phyloP scores from a whole-genome alignment of 2,797 vertebrate species.

The Ispidina lecontei region DNA sequence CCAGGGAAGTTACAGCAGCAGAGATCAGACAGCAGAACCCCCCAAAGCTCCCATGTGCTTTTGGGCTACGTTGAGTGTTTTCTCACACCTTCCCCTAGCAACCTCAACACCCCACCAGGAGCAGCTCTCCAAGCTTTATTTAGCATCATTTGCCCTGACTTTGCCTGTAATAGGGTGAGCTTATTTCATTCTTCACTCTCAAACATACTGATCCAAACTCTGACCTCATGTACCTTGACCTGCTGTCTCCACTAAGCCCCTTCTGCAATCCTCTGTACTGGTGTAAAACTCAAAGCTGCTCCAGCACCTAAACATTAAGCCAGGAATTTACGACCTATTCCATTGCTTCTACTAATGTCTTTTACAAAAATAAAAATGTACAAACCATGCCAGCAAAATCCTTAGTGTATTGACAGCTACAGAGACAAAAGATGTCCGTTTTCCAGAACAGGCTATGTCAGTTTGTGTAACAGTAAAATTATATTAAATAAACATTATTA shows the following conservation, averaged over 20 bases:
- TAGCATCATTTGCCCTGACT: neutral
- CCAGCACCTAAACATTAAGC: neutral
- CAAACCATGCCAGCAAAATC: neutral
- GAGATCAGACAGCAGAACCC: neutral
- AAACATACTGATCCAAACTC: slow-evolving; percentile 33
- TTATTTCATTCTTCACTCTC: neutral
- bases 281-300: slow-evolving; percentile 5
- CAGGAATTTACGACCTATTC: slow-evolving; percentile 33
- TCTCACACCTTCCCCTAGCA: slow-evolving; percentile 41
- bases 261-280: neutral
- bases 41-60: neutral
- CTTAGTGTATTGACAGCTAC: neutral
- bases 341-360: slow-evolving; percentile 19
- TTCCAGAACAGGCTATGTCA: neutral
- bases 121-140: neutral
- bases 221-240: slow-evolving; percentile 22
- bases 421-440: neutral
- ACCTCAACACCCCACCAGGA: neutral
- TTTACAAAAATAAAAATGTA: neutral
- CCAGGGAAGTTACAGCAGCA: neutral
- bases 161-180: neutral
- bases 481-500: neutral
- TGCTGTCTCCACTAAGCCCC: neutral
- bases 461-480: neutral
- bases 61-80: neutral